Evolutionary conservation across 1,140 invertebrate genomes (phyloP), one percentile per base, ranked within the genome.

Genomic region (Glossosoma conforme): DNA sequence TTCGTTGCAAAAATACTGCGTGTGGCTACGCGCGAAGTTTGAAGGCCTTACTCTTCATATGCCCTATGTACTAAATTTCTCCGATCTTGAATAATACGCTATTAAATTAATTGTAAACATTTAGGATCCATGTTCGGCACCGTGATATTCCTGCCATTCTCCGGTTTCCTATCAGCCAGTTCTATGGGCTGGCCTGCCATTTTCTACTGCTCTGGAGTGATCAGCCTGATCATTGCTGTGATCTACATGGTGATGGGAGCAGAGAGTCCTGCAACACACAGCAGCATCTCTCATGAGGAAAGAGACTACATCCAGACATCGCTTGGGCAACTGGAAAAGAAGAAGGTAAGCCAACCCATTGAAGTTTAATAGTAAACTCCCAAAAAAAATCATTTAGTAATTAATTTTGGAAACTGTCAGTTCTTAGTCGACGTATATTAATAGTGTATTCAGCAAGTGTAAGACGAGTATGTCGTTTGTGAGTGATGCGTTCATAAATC

Each of bases 61-160:
- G 5, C 20, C 8, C n/a, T 8, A 8, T 18, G 6, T 6, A 20
- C 18, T 8, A 11, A 8, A 41, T 18, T 9, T 11, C 21, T 43
- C 14, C 4, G 21, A 22, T 25, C n/a, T 43, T n/a, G n/a, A n/a
- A n/a, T n/a, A n/a, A n/a, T n/a, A n/a, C n/a, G n/a, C n/a, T n/a
- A n/a, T n/a, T n/a, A n/a, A n/a, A n/a, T n/a, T n/a, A n/a, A 28
- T n/a, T 28, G 25, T 8, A 28, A 28, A 8, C 6, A n/a, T 62
- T 64, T 67, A 62, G 79, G 78, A 19, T 75, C 77, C 50, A 77
- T 80, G 49, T 63, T 84, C 2, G 83, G 83, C 3, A 81, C 81
- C 17, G 80, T 85, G 4, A 57, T 83, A n/a, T 74, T 79, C n/a
- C 61, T 85, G 15, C 72, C 79, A 9, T 69, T 80, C 33, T 77